Percentiles rank a stretch among this genome's conserved stretches.
Evolutionary conservation across 2,888 invertebrate species (phyloP).

Genomic region (Pantelozetes paolii): DNA sequence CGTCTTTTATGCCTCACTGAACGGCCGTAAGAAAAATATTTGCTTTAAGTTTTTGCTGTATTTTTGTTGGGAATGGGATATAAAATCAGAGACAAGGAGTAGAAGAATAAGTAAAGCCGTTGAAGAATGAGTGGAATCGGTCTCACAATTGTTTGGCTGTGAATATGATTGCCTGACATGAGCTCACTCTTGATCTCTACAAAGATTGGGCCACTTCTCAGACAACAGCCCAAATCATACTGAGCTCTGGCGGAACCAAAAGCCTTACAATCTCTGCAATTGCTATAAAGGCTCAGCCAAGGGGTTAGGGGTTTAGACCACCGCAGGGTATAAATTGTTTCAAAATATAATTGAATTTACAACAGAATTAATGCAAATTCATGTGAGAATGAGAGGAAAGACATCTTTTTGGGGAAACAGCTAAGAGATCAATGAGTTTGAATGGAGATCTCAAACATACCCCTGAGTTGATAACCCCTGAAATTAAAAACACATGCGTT

Average conservation of each 20-base stretch:
- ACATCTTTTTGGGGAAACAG: no score
- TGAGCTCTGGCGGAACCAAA: constrained; percentile 23
- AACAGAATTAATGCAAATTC: no score
- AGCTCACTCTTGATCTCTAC: not conserved
- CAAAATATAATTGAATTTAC: no score
- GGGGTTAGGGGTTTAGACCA: no score
- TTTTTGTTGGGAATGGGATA: constrained; percentile 14
- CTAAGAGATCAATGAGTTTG: no score
- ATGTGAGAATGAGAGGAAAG: no score
- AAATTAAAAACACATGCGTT: not conserved
- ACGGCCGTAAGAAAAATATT: constrained; percentile 27
- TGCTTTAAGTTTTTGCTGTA: constrained; percentile 25
- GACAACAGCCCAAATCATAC: not conserved
- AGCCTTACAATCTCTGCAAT: not conserved
- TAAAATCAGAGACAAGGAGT: constrained; percentile 1
- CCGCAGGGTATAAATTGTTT: no score
- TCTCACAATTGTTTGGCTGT: constrained; percentile 1
- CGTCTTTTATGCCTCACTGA: constrained; percentile 16
- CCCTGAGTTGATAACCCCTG: no score
- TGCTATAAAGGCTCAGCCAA: no score
- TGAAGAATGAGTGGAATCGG: not conserved
- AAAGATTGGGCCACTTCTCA: constrained; percentile 1
- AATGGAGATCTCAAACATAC: no score
- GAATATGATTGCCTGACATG: not conserved
- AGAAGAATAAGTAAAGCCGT: not conserved